Evolutionary conservation across 2,797 vertebrate genomes (phyloP).

Genomic region (Decapterus maruadsi): DNA sequence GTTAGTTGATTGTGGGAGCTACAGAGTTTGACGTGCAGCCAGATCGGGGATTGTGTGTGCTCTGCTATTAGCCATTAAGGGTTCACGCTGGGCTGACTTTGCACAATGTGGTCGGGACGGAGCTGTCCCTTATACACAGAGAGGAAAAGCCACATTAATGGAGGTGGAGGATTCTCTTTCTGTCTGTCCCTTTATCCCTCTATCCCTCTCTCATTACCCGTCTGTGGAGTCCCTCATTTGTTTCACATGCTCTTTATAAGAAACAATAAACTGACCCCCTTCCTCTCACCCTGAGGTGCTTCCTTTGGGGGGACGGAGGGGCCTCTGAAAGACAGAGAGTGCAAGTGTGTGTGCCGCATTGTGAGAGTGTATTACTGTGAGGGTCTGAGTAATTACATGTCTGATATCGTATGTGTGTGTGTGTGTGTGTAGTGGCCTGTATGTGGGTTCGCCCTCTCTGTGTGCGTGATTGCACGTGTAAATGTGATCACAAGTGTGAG

Average conservation of each 20-base stretch:
- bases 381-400: constrained; percentile 75
- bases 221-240: constrained; percentile 72
- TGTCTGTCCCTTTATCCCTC: constrained; percentile 50
- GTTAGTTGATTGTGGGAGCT: constrained; percentile 61
- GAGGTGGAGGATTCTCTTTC: constrained; percentile 68
- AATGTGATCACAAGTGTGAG: constrained; percentile 75
- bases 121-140: constrained; percentile 52
- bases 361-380: constrained; percentile 66
- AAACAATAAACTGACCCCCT: constrained; percentile 82
- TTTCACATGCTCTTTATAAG: constrained; percentile 76
- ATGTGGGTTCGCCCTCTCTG: constrained; percentile 30
- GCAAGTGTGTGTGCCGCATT: constrained; percentile 67
- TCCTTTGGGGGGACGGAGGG: constrained; percentile 65
- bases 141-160: constrained; percentile 65
- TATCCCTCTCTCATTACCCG: constrained; percentile 68
- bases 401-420: constrained; percentile 49
- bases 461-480: constrained; percentile 66
- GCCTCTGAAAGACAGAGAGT: constrained; percentile 69
- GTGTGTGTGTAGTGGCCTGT: constrained; percentile 34
- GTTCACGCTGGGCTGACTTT: constrained; percentile 70
- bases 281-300: constrained; percentile 74
- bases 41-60: constrained; percentile 38
- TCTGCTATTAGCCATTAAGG: constrained; percentile 66
- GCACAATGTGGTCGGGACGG: constrained; percentile 65
- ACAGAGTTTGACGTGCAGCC: constrained; percentile 42